Conservation (phyloP, 2,888 invertebrate genomes). For the Cephus pulcher region DNA sequence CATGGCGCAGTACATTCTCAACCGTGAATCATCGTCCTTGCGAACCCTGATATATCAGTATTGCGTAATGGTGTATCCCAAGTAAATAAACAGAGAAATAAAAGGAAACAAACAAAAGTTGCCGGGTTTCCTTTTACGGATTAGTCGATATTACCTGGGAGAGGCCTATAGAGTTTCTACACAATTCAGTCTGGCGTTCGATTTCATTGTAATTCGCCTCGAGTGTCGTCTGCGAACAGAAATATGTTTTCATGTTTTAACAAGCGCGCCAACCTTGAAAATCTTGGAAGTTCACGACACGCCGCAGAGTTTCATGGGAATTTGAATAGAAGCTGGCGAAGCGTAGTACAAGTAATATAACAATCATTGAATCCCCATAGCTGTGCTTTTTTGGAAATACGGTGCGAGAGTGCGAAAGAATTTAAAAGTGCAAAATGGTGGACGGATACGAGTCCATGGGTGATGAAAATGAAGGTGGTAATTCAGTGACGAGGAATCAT, state of each 20-base stretch:
- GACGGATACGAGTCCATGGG: conserved; percentile 51
- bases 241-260: background rate
- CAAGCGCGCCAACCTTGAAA: background rate
- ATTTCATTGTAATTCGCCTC: background rate
- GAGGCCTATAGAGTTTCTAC: background rate
- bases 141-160: background rate
- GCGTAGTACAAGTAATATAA: background rate
- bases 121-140: background rate
- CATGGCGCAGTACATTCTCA: background rate
- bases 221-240: background rate
- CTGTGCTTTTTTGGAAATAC: background rate
- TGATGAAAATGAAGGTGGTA: conserved; percentile 27
- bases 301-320: background rate
- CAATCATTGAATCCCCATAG: background rate
- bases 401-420: background rate
- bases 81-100: background rate
- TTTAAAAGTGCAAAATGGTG: conserved; percentile 42
- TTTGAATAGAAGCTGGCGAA: background rate
- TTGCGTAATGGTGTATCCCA: background rate
- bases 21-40: background rate
- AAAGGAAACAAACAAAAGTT: background rate
- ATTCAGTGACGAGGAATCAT: background rate
- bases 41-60: background rate
- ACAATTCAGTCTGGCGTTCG: background rate
- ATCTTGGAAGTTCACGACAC: background rate